Evolutionary conservation across 2,113 vertebrate species (phyloP), one percentile per base, ranked within the genome.

Genomic region (Xiphias gladius): DNA sequence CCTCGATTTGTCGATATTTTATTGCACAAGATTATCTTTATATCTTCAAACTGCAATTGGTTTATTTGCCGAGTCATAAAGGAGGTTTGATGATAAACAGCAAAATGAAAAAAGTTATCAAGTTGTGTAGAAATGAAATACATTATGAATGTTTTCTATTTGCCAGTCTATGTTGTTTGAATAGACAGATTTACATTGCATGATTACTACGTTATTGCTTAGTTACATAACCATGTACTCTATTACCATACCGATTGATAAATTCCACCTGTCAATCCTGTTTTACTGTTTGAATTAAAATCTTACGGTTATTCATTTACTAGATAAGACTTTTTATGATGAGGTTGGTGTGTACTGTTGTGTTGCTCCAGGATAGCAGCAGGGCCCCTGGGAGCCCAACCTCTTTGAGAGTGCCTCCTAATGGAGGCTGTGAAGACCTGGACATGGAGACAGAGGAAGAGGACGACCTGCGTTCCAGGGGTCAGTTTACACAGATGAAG

Each of bases 401-500:
- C 54, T 95, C 96, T 1, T 91, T 98, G 88, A 97, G 97, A 94
- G 95, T 96, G 84, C 96, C 97, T 10, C 83, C 96, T 59, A 94
- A 96, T 81, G 96, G 96, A 88, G 94, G 94, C 67, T 96, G 96
- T 92, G 97, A 97, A 91, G 97, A 99, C 86, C 92, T 98, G 87
- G 98, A 98, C 86, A 96, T 96, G 94, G 97, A 99, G 89, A 96
- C 96, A 0, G 97, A 99, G 80, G 97, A 97, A 75, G 98, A 99
- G 80, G 97, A 99, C 35, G 97, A 98, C 39, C 87, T 97, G 54
- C 97, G 96, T 30, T 94, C 96, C 22, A 96, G 97, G 97, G 98
- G 98, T 99, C 91, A 71, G 80, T 11, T 50, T 14, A 19, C 13
- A n/a, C 52, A 37, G n/a, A 52, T 4, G 19, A 32, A n/a, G 28